Evolutionary conservation across 1,140 invertebrate genomes (phyloP), one percentile per base, ranked within the genome.

Genomic region (Lepeophtheirus salmonis): DNA sequence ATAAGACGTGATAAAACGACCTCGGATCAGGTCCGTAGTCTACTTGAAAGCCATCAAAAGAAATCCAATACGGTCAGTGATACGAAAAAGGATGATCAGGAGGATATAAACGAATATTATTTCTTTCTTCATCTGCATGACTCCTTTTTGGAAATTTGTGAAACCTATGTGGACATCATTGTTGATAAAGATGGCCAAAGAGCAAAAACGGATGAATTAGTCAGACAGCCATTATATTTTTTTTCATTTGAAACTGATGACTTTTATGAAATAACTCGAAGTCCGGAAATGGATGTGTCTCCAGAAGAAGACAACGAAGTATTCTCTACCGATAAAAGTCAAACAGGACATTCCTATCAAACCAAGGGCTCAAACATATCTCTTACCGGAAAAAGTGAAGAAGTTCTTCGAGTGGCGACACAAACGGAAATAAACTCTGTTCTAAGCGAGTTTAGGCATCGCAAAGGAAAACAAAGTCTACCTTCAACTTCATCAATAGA

Each of bases 211-310:
- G 80, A 82, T 62, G 68, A 67, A 20, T 76, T 81, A 62, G 71
- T 74, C 0, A 75, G 80, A 57, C 75, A 77, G 56, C 78, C 79
- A 4, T 75, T 82, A 1, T 81, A 80, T 58, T 75, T 83, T 25
- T 66, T 82, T 2, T 74, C 80, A 1, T 76, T 79, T 0, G 76
- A 79, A 61, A 75, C 77, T 1, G 79, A 82, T 53, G 78, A 81
- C 24, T 75, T 77, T 57, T 70, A 74, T 0, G 77, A 78, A 60
- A 70, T 77, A 10, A 41, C 30, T n/a, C 6, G 30, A 41, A n/a
- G 30, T n/a, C n/a, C 30, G 6, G 30, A 41, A n/a, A 41, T 41
- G 6, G 30, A 41, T 41, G 30, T 41, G 6, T 41, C n/a, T 41
- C 30, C 30, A 41, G n/a, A n/a, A n/a, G n/a, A n/a, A n/a, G n/a